Evolutionary conservation across 2,888 invertebrate genomes (phyloP).

Genomic region (Mythimna ferrago): DNA sequence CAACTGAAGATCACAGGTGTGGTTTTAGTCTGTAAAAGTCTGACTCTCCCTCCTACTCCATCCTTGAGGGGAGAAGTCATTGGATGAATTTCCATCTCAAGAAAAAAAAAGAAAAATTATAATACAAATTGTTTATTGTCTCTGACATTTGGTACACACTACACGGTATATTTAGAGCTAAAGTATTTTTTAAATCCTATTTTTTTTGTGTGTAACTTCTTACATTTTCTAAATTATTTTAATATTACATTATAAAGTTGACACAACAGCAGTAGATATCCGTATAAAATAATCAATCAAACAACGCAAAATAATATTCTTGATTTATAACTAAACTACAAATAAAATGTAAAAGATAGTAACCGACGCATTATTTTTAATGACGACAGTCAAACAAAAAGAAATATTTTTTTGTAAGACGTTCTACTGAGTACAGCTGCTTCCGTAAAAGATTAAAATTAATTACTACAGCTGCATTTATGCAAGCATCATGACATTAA

Average conservation of each 20-base stretch:
- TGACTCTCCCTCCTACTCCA: too few species aligned
- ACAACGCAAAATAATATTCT: neutral
- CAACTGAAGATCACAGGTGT: too few species aligned
- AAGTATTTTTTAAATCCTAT: neutral
- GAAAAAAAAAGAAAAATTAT: neutral
- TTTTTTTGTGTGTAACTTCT: neutral
- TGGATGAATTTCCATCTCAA: neutral
- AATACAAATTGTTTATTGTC: conserved; percentile 16
- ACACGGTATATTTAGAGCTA: neutral
- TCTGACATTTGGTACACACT: conserved; percentile 12
- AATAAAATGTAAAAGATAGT: conserved; percentile 25
- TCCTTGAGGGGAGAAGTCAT: too few species aligned
- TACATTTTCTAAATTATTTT: neutral
- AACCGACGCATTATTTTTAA: conserved; percentile 32
- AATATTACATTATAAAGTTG: neutral
- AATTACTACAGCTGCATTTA: conserved; percentile 44
- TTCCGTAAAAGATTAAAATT: conserved; percentile 47
- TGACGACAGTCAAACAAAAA: conserved; percentile 20
- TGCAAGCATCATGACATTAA: conserved; percentile 35
- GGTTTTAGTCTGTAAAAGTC: too few species aligned
- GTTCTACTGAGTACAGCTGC: conserved; percentile 25
- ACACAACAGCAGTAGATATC: neutral
- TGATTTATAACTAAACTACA: conserved; percentile 1
- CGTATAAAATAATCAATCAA: neutral
- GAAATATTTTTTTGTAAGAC: conserved; percentile 7